Evolutionary conservation across 2,888 invertebrate genomes (phyloP).

Genomic region (Pseudococcus viburni): DNA sequence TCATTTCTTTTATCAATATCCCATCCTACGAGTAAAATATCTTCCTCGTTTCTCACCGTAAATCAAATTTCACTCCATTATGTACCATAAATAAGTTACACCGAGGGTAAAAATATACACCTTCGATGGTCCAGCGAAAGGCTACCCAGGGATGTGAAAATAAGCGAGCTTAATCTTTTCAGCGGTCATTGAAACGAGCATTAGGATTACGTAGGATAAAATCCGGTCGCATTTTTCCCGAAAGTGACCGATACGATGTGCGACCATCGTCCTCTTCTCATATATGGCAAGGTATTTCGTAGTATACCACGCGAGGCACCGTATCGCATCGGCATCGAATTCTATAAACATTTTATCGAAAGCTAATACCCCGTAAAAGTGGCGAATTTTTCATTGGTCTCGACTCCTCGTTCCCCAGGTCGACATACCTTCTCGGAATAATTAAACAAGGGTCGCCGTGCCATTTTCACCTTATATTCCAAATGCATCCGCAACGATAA

Average conservation of each 20-base stretch:
- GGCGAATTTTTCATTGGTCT: neutral
- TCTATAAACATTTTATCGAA: conserved; percentile 21
- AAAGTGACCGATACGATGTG: no score
- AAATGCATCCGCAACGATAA: conserved; percentile 14
- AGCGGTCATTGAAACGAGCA: conserved; percentile 6
- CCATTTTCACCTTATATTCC: conserved; percentile 49
- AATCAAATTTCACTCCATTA: conserved; percentile 12
- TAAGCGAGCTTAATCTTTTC: conserved; percentile 43
- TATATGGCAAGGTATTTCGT: no score
- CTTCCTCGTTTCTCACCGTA: neutral
- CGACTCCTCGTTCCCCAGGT: neutral
- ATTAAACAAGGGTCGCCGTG: conserved; percentile 15
- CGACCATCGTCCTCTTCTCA: neutral
- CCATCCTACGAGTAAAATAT: neutral
- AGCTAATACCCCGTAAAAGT: conserved; percentile 24
- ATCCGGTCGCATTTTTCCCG: neutral
- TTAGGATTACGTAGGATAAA: conserved; percentile 15
- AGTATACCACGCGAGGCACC: neutral
- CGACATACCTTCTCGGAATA: conserved; percentile 13
- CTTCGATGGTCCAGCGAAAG: neutral
- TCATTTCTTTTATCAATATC: neutral
- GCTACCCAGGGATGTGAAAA: neutral
- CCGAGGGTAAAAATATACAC: neutral
- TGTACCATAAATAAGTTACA: neutral
- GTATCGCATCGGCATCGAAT: neutral